Conservation (phyloP, 2,888 invertebrate species). For the Macrosiphum euphorbiae region DNA sequence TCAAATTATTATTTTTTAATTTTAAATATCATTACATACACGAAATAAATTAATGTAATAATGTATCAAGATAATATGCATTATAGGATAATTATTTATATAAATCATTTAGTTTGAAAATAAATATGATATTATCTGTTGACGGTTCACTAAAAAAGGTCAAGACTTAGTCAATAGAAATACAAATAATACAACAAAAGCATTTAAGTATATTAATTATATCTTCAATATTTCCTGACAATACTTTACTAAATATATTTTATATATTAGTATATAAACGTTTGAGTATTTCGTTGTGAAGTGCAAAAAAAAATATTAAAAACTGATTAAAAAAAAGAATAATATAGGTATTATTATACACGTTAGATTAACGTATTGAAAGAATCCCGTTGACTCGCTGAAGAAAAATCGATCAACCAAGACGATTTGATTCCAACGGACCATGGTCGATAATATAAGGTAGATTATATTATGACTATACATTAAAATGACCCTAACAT, state of each 20-base stretch:
- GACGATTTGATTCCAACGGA: background rate
- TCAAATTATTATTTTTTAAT: background rate
- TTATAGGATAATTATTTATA: background rate
- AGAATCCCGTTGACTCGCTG: background rate
- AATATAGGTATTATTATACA: background rate
- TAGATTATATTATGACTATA: background rate
- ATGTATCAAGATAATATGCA: background rate
- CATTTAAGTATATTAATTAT: background rate
- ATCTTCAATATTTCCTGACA: background rate
- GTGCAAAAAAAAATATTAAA: background rate
- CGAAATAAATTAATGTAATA: background rate
- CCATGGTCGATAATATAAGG: background rate
- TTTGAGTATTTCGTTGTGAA: background rate
- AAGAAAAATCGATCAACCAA: background rate
- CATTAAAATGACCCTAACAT: background rate
- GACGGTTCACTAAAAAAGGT: background rate
- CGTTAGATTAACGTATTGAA: background rate
- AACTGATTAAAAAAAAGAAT: background rate
- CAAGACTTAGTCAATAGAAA: background rate
- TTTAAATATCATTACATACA: background rate
- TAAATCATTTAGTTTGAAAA: background rate
- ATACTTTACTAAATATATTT: conserved; percentile 2
- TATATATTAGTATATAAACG: background rate
- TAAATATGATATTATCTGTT: background rate
- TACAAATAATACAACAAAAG: background rate